These are phyloP conservation scores for Labia minor DNA, from an alignment of 2,888 invertebrate genomes.

Conservation along the genomic window DNA sequence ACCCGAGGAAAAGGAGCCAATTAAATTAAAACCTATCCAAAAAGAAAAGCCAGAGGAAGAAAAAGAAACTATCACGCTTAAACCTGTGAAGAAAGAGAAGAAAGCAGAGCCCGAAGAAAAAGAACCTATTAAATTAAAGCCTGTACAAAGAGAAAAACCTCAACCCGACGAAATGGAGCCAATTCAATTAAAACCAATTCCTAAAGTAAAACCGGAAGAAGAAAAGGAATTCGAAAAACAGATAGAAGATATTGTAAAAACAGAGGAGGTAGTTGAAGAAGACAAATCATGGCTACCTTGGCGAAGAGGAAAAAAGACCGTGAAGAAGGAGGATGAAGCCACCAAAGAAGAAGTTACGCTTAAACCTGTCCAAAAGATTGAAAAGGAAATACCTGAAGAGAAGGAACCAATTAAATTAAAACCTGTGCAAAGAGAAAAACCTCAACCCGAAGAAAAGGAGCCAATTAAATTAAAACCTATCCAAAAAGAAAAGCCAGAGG, in stretches of 20 bases:
- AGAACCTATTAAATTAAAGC: constrained; percentile 21
- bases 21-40: constrained; percentile 14
- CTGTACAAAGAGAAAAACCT: constrained; percentile 15
- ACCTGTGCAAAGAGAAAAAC: too few relatives aligned
- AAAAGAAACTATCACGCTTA: constrained; percentile 14
- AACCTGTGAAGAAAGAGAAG: constrained; percentile 16
- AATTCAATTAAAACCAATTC: constrained; percentile 24
- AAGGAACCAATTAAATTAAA: too few relatives aligned
- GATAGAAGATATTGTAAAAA: constrained; percentile 25
- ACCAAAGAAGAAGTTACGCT: constrained; percentile 29
- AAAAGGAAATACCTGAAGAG: too few relatives aligned
- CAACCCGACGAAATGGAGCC: constrained; percentile 22
- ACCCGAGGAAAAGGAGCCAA: constrained; percentile 15
- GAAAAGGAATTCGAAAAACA: constrained; percentile 27
- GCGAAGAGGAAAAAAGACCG: constrained; percentile 31
- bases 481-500: constrained; percentile 30
- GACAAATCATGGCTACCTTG: constrained; percentile 30
- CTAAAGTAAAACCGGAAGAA: constrained; percentile 31
- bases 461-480: constrained; percentile 33
- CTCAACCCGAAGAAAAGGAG: constrained; percentile 34
- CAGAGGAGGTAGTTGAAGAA: constrained; percentile 25
- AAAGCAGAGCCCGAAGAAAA: constrained; percentile 18
- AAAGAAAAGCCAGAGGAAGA: constrained; percentile 14
- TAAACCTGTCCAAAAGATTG: constrained; percentile 24
- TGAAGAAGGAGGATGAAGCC: constrained; percentile 34